Evolutionary conservation across 2,113 vertebrate species (phyloP).

Genomic region (Chamaea fasciata): DNA sequence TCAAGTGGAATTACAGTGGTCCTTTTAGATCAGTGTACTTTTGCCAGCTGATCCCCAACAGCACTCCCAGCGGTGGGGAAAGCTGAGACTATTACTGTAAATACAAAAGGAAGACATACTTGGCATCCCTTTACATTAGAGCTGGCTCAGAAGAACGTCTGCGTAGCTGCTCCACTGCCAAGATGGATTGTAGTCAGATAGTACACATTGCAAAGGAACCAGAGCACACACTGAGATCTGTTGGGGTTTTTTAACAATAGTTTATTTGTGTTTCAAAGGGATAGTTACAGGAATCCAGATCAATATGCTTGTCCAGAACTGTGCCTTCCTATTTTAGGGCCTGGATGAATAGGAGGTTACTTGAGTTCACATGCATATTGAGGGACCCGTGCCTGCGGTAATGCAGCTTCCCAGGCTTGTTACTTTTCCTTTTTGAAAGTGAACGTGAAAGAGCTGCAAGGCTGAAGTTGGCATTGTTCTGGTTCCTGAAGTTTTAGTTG

Average conservation of each 20-base stretch:
- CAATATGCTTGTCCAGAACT: slow-evolving; percentile 64
- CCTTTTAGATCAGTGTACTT: slow-evolving; percentile 40
- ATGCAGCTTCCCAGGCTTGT: slow-evolving; percentile 19
- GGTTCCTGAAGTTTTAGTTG: background rate
- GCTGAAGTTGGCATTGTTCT: slow-evolving; percentile 15
- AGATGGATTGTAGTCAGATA: slow-evolving; percentile 66
- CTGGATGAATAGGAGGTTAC: slow-evolving; percentile 63
- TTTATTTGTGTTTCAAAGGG: slow-evolving; percentile 69
- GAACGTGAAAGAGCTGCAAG: slow-evolving; percentile 40
- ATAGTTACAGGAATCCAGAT: slow-evolving; percentile 67
- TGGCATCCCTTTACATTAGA: slow-evolving; percentile 63
- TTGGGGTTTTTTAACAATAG: slow-evolving; percentile 63
- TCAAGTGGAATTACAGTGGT: slow-evolving; percentile 45
- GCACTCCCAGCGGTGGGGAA: slow-evolving; percentile 54
- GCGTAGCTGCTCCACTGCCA: slow-evolving; percentile 58
- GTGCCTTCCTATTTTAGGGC: slow-evolving; percentile 56
- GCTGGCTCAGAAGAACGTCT: slow-evolving; percentile 67
- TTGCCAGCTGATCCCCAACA: slow-evolving; percentile 57
- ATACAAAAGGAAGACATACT: slow-evolving; percentile 65
- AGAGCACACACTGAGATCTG: slow-evolving; percentile 63
- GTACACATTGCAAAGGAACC: slow-evolving; percentile 63
- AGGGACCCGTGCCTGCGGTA: slow-evolving; percentile 29
- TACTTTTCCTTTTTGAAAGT: slow-evolving; percentile 44
- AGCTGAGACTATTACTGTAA: slow-evolving; percentile 64
- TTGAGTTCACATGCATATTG: slow-evolving; percentile 56